A percentile compares a stretch with the other conserved stretches of the same genome.
Evolutionary conservation across 53 echinoderm and acorn worm species (phyloP).

Genomic region (Echinometra lucunter): DNA sequence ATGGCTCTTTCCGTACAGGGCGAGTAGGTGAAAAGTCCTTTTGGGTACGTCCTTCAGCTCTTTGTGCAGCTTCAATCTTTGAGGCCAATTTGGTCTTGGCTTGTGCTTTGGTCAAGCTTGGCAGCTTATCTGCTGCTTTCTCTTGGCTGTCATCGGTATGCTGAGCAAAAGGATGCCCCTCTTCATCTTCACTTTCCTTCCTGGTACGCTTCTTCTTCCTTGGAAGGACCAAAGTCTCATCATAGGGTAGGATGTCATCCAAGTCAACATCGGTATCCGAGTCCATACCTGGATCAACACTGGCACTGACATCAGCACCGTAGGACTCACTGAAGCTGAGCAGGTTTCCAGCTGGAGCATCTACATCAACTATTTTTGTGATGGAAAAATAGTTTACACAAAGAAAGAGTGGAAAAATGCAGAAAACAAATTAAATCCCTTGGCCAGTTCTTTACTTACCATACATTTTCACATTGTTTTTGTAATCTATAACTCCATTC

Average conservation of each 20-base stretch:
- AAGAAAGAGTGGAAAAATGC: not conserved
- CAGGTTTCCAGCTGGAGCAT: constrained; percentile 72
- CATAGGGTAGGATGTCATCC: constrained; percentile 95
- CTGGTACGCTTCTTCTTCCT: constrained; percentile 71
- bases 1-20: constrained; percentile 27
- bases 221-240: constrained; percentile 83
- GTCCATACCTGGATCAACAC: constrained; percentile 91
- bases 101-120: constrained; percentile 48
- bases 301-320: constrained; percentile 98
- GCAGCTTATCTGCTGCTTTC: constrained; percentile 64
- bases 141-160: constrained; percentile 82
- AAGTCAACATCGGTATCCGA: constrained; percentile 95
- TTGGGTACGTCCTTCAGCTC: not conserved
- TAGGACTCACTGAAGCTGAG: constrained; percentile 98
- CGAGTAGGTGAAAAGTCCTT: constrained; percentile 56
- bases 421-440: not conserved
- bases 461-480: no score
- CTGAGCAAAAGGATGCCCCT: constrained; percentile 74
- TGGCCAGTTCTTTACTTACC: not conserved
- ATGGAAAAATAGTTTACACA: not conserved
- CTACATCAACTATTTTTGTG: constrained; percentile 73
- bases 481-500: no score
- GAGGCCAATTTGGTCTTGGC: constrained; percentile 49
- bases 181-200: constrained; percentile 77
- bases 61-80: constrained; percentile 51